phyloP scores from a whole-genome alignment of 1,140 invertebrate species.

The Diachasmimorpha longicaudata region DNA sequence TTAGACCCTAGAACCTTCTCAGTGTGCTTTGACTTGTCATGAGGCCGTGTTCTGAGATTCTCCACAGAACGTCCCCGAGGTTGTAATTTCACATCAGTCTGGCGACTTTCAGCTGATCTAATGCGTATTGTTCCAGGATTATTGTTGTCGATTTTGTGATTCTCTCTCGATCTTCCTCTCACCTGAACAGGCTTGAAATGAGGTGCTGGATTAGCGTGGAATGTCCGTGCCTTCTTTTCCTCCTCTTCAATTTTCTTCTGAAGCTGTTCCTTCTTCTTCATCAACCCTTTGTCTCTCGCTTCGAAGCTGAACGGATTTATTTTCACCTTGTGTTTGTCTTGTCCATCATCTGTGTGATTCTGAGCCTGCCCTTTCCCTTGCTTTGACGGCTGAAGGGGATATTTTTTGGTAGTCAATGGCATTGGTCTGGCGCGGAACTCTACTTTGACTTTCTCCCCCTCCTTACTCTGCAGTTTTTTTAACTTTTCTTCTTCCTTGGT shows the following conservation, averaged over 20 bases:
- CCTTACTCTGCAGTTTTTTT: conserved; percentile 49
- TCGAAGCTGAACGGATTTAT: conserved; percentile 65
- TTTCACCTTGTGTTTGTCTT: background rate
- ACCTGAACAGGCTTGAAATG: conserved; percentile 49
- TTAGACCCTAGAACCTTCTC: background rate
- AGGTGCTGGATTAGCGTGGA: conserved; percentile 64
- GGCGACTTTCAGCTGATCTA: background rate
- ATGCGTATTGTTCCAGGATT: background rate
- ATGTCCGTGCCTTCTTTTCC: conserved; percentile 53
- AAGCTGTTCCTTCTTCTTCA: conserved; percentile 62
- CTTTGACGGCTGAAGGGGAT: background rate
- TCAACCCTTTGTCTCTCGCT: conserved; percentile 54
- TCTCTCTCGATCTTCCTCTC: conserved; percentile 22
- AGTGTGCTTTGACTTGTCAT: background rate
- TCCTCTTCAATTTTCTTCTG: conserved; percentile 59
- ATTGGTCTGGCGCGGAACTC: conserved; percentile 61
- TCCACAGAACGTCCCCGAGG: background rate
- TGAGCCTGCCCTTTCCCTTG: background rate
- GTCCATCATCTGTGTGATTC: background rate
- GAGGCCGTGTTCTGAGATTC: background rate
- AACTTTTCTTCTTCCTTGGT: conserved; percentile 64
- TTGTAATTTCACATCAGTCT: background rate
- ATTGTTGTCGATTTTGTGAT: background rate
- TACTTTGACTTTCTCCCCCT: conserved; percentile 44
- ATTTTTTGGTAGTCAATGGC: conserved; percentile 38